Base-by-base conservation (phyloP, 2,888 invertebrate genomes). In the Drosophila paramelanica region DNA sequence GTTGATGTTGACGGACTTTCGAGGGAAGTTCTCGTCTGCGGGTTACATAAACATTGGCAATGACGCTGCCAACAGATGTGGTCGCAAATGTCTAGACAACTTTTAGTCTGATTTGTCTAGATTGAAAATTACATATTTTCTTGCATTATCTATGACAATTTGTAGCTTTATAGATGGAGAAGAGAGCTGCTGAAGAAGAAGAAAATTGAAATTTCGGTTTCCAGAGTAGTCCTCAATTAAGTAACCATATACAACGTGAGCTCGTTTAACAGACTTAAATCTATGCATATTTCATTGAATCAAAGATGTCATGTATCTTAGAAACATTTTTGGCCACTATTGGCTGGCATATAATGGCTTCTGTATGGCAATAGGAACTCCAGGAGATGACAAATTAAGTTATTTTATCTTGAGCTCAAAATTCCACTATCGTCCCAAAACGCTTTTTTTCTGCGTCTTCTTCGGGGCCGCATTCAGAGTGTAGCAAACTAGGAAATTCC, bases 81-180 rank as follows among this genome's bases (percentile, higher is more conserved):
- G 36, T 62, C 46, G 52, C 57, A 51, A 67, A 58, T 49, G 78
- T 78, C 73, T 69, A 75, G 77, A 67, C 74, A 79, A 56, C 36
- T 71, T 71, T 77, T 60, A 43, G 72, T 77, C 73, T 73, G 77
- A 73, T 74, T 68, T 65, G 58, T 66, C 66, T 65, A 62, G 64
- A 66, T 51, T 67, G 61, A 74, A 77, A 77, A 77, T 77, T 77
- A 77, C 61, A 77, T 78, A 78, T 77, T 77, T 77, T 71, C 71
- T 50, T 51, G 71, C 59, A 78, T 74, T 77, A 78, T 74, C 74
- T 67, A 71, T 77, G 78, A 78, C 67, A 78, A 77, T 78, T 77
- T 69, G 64, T 56, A 36, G 77, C 49, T 59, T 20, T 41, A 11
- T 23, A 23, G 27, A 20, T 13, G 25, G 3, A 38, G 31, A 43